Base-by-base conservation (phyloP, 2,797 vertebrate species). In the Pagetopsis macropterus region DNA sequence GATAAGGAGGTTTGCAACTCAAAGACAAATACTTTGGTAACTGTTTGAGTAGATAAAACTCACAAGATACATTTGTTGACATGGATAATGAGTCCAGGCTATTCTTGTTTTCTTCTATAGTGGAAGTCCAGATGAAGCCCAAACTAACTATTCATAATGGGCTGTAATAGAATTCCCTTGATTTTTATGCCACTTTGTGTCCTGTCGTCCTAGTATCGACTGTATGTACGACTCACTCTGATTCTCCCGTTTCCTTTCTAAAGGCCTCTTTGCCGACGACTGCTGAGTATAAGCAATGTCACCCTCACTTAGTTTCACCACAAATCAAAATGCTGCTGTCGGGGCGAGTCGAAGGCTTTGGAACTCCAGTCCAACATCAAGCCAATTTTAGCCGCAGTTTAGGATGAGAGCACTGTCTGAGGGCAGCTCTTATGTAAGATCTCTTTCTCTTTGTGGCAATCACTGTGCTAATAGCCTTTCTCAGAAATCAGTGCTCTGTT, bases 371-470 rank as follows among this genome's bases (percentile, higher is more conserved):
- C 76, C 52, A 71, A 67, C 81, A 84, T 86, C 80, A 80, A 66
- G 87, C 71, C 72, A 66, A 76, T 88, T 84, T 75, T 72, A 83
- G 77, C 60, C 8, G 23, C 9, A 58, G 65, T 59, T 37, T 51
- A 65, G 70, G 81, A 85, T 74, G 80, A 87, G 84, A 86, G 78
- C 77, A 72, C 72, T 44, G 72, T 82, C 78, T 69, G 37, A 49
- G 76, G 69, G 50, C 13, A 57, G 80, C 76, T 72, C 78, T 90
- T 89, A 80, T 16, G 49, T 83, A 85, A 89, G 55, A 57, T 55
- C 56, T 72, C 43, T 81, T 74, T 83, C 62, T 78, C 70, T 81
- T 65, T 70, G 81, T 56, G 56, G 80, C 82, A 87, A 85, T 89
- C 84, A 79, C 75, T 55, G 56, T 14, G 33, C 83, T 86, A 87